A percentile compares a stretch with the other conserved stretches of the same genome.
Evolutionary conservation across 2,113 vertebrate species (phyloP).

Genomic region (Erpornis zantholeuca): DNA sequence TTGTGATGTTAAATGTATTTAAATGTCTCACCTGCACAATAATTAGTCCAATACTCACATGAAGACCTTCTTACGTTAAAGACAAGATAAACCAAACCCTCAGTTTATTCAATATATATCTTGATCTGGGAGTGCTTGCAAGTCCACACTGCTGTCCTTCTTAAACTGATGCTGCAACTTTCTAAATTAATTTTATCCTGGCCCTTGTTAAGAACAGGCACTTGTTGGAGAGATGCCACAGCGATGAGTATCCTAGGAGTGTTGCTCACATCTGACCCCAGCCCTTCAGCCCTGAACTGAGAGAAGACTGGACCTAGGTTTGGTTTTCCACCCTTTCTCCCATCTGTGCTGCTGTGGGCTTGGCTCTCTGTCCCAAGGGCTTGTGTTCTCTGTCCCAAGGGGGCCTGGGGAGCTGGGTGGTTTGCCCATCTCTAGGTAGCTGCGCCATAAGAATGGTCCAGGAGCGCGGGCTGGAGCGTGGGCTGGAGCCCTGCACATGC

Average conservation of each 20-base stretch:
- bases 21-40: not conserved
- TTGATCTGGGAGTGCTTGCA: not conserved
- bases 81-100: not conserved
- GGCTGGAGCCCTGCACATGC: not conserved
- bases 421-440: not conserved
- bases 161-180: not conserved
- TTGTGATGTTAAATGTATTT: not conserved
- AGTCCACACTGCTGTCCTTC: not conserved
- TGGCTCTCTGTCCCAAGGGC: not conserved
- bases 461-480: rapidly evolving
- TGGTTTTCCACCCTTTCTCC: not conserved
- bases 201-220: not conserved
- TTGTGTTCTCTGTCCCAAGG: not conserved
- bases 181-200: not conserved
- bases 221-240: not conserved
- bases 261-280: not conserved
- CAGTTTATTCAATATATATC: not conserved
- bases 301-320: not conserved
- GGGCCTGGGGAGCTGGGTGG: not conserved
- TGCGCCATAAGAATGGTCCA: not conserved
- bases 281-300: not conserved
- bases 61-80: not conserved
- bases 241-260: not conserved
- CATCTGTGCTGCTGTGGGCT: not conserved
- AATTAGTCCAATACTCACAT: not conserved